Base-by-base conservation (phyloP, 2,113 vertebrate genomes). In the Sinocyclocheilus anshuiensis region DNA sequence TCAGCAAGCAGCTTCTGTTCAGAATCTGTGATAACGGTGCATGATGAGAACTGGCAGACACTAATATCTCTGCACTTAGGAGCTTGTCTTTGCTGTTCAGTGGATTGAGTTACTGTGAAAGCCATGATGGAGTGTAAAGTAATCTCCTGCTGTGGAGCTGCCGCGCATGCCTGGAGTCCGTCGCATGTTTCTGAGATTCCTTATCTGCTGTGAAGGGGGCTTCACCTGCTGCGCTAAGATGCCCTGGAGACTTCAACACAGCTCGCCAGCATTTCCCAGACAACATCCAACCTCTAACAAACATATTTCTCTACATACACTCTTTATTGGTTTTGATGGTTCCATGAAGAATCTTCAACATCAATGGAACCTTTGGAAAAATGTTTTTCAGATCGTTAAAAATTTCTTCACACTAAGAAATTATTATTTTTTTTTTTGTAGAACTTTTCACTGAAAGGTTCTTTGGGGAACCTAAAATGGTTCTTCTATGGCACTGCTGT, bases 11-110 rank as follows among this genome's bases (percentile, higher is more conserved):
- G 39, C 61, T 2, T 29, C 24, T 77, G 63, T 18, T 12, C 36
- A 69, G 42, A 33, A 7, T 83, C 81, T 10, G 81, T 72, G 50
- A 39, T 36, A 83, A n/a, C 13, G 15, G 13, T 36, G 50, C 81
- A 74, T 74, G 50, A 74, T 83, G 81, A 12, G 45, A 82, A 69
- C 88, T 81, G 61, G 4, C 55, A 87, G 91, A 90, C 88, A 87
- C 88, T 90, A 69, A 84, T 91, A 86, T 91, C 91, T 91, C 92
- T 93, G 91, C 90, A 90, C 90, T 91, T 92, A 57, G 65, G 24
- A 81, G 42, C 61, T 63, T 50, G 42, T 72, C 26, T 76, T 50
- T 72, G 69, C 83, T 59, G 57, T 55, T 63, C 45, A 13, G 65
- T 33, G 53, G 61, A 71, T 83, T 69, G 65, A 55, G 84, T 86